Conservation (phyloP, 2,113 vertebrate genomes). For the Heteronetta atricapilla region DNA sequence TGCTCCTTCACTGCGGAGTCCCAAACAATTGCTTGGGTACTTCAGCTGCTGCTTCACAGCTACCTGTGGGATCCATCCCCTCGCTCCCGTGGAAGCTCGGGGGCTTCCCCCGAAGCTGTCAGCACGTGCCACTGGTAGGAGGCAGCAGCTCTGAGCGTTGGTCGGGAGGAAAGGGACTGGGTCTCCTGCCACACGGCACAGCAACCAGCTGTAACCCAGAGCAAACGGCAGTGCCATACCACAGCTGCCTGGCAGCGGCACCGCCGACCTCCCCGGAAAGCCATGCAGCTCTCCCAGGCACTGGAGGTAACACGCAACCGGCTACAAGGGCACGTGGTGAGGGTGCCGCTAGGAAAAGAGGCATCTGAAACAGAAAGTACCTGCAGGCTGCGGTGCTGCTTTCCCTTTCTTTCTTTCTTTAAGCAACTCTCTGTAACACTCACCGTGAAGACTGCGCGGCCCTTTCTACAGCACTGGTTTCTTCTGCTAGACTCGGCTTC, state of each 20-base stretch:
- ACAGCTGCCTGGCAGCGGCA: conserved; percentile 23
- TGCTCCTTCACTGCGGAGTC: background rate
- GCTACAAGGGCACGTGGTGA: background rate
- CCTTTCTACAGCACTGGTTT: background rate
- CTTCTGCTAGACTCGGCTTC: background rate
- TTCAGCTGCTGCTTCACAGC: background rate
- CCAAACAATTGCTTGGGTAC: background rate
- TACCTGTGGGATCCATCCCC: background rate
- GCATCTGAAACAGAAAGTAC: background rate
- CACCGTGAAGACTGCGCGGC: background rate
- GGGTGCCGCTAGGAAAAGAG: background rate
- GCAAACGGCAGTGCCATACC: background rate
- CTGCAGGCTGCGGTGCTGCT: background rate
- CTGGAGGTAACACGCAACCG: fast-evolving
- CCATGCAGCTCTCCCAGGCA: background rate
- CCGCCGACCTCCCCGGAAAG: background rate
- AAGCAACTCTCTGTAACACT: background rate
- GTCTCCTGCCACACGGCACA: background rate
- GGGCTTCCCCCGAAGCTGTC: background rate
- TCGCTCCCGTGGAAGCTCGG: background rate
- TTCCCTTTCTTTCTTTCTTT: background rate
- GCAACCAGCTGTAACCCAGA: conserved; percentile 5
- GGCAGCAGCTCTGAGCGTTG: background rate
- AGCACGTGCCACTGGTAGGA: background rate
- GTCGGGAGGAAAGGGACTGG: background rate